phyloP scores from a whole-genome alignment of 2,113 vertebrate species.

The Lanius ludovicianus region DNA sequence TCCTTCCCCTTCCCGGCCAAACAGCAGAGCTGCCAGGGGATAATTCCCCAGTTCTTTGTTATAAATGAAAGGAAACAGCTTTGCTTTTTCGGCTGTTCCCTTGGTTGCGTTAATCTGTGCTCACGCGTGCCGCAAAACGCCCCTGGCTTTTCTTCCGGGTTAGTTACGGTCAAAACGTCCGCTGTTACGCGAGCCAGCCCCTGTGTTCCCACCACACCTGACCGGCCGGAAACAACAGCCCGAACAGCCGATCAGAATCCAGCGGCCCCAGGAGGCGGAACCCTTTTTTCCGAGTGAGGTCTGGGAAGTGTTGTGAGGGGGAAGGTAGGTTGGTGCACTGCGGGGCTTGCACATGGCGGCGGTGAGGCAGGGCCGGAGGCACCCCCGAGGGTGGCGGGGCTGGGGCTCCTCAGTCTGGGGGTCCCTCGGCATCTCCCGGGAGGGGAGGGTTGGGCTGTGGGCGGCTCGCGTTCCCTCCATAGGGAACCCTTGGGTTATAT shows the following conservation, averaged over 20 bases:
- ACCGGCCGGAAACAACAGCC: background rate
- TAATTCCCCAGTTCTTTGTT: accelerated
- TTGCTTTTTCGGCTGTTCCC: accelerated
- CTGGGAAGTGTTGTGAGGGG: background rate
- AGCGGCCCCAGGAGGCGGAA: background rate
- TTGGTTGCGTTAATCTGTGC: too few relatives aligned
- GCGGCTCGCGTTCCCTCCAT: background rate
- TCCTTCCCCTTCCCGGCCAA: accelerated
- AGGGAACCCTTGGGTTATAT: accelerated
- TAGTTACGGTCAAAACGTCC: background rate
- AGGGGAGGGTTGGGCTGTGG: background rate
- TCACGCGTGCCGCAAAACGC: accelerated
- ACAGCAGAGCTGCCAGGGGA: accelerated
- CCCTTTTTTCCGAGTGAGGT: accelerated
- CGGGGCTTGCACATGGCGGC: accelerated
- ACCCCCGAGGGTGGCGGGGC: accelerated
- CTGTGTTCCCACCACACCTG: accelerated
- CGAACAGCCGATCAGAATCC: accelerated
- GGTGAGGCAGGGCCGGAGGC: background rate
- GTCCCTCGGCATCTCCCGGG: background rate
- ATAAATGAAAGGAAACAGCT: accelerated
- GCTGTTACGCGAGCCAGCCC: accelerated
- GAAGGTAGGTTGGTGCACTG: accelerated
- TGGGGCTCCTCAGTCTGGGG: background rate
- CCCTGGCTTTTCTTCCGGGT: background rate